Evolutionary conservation across 2,113 vertebrate genomes (phyloP).

Genomic region (Canis aureus): DNA sequence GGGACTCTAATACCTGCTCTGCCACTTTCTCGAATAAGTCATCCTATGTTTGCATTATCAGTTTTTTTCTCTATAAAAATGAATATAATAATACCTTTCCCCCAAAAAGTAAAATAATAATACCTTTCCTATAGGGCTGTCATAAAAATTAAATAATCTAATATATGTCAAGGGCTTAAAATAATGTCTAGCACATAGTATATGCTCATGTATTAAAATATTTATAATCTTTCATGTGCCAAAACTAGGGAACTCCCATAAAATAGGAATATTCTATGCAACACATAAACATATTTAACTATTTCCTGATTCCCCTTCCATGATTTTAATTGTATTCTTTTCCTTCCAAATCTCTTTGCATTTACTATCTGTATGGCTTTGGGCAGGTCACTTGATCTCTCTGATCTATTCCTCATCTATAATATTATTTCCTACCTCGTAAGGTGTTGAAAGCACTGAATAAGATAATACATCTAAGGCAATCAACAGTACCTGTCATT

Average conservation of each 20-base stretch:
- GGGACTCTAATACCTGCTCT: background rate
- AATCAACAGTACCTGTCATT: background rate
- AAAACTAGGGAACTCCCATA: slow-evolving; percentile 34
- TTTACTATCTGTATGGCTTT: slow-evolving; percentile 29
- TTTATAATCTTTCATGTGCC: background rate
- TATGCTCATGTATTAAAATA: background rate
- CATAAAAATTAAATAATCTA: slow-evolving; percentile 48
- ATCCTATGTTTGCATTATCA: background rate
- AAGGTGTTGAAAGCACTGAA: background rate
- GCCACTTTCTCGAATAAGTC: slow-evolving; percentile 10
- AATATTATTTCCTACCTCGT: background rate
- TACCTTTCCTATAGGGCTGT: background rate
- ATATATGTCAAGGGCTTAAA: background rate
- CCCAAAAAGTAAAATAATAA: background rate
- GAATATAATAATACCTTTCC: background rate
- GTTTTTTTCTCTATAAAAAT: slow-evolving; percentile 12
- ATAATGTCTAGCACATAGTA: background rate
- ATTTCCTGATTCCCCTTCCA: background rate
- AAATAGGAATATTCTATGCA: background rate
- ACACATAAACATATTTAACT: background rate
- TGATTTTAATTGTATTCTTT: slow-evolving; percentile 15
- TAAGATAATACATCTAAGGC: slow-evolving; percentile 6
- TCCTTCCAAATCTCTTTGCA: slow-evolving; percentile 11
- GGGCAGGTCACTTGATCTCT: background rate
- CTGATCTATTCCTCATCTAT: slow-evolving; percentile 29